phyloP scores from a whole-genome alignment of 1,140 invertebrate species.

The Brachionus paranguensis region DNA sequence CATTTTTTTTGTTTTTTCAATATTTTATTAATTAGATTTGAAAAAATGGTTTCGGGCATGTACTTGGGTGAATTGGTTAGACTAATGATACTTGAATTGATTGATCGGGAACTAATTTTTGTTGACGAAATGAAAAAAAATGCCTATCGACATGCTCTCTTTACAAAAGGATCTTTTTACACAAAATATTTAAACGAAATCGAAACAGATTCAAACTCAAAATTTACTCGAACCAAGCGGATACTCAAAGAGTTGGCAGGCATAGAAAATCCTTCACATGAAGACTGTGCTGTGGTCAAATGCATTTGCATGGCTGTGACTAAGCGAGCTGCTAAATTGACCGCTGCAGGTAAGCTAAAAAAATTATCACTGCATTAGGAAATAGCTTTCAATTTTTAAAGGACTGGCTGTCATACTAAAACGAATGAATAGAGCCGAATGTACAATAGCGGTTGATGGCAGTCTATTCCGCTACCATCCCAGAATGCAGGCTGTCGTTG shows the following conservation, averaged over 20 bases:
- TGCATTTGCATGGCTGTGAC: slow-evolving; percentile 87
- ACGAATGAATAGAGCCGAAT: slow-evolving; percentile 72
- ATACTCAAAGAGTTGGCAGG: slow-evolving; percentile 74
- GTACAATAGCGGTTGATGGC: slow-evolving; percentile 94
- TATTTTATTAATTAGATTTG: slow-evolving; percentile 60
- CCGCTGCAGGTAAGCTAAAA: slow-evolving; percentile 67
- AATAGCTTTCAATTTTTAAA: slow-evolving; percentile 45
- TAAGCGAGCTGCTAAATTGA: slow-evolving; percentile 80
- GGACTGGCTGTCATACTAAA: slow-evolving; percentile 69
- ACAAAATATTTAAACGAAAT: slow-evolving; percentile 47
- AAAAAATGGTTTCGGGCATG: slow-evolving; percentile 90
- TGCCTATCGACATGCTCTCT: slow-evolving; percentile 58
- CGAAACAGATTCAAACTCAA: slow-evolving; percentile 34
- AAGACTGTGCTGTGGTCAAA: slow-evolving; percentile 78
- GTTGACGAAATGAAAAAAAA: slow-evolving; percentile 57
- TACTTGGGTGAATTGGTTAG: slow-evolving; percentile 71
- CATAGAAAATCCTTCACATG: slow-evolving; percentile 68
- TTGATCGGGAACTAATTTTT: slow-evolving; percentile 69
- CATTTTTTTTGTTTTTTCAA: background rate
- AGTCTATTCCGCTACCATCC: slow-evolving; percentile 97
- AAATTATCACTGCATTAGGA: background rate
- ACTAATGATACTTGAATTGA: slow-evolving; percentile 69
- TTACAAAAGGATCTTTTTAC: slow-evolving; percentile 46
- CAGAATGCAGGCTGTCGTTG: slow-evolving; percentile 90
- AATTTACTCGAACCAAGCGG: slow-evolving; percentile 71